These are phyloP conservation scores for Dendroctonus ponderosae DNA, from an alignment of 1,140 invertebrate genomes.

Conservation along the genomic window DNA sequence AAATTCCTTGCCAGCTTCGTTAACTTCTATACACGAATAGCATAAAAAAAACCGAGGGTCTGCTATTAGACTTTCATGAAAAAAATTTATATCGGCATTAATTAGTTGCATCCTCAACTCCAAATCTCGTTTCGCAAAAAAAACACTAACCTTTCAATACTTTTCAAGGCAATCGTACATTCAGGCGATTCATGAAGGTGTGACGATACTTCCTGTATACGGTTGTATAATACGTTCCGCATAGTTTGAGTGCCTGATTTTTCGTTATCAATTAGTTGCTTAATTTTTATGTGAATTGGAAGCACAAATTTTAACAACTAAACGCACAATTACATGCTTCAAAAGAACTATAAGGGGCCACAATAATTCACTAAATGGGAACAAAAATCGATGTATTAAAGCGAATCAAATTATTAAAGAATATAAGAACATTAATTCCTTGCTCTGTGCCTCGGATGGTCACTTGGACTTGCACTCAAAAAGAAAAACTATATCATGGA, in stretches of 20 bases:
- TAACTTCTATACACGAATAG: too few relatives aligned
- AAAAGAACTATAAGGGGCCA: not conserved
- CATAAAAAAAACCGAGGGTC: too few relatives aligned
- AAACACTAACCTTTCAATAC: conserved; percentile 18
- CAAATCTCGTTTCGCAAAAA: not conserved
- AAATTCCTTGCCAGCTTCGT: too few relatives aligned
- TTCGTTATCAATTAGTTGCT: not conserved
- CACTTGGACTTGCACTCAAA: too few relatives aligned
- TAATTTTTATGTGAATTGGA: not conserved
- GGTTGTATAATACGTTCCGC: conserved; percentile 12
- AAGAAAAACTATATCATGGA: too few relatives aligned
- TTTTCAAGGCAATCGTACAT: conserved; percentile 23
- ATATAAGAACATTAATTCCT: too few relatives aligned
- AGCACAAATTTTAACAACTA: not conserved
- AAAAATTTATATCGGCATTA: too few relatives aligned
- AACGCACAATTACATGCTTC: not conserved
- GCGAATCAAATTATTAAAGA: too few relatives aligned
- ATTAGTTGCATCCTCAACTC: too few relatives aligned
- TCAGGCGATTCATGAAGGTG: conserved; percentile 17
- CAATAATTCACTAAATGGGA: not conserved
- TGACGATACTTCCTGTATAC: conserved; percentile 21
- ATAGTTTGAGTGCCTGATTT: conserved; percentile 7
- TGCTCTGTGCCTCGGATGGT: too few relatives aligned
- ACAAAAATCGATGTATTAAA: not conserved
- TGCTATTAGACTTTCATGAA: too few relatives aligned